Percentiles rank a stretch among this genome's conserved stretches.
phyloP scores from a whole-genome alignment of 2,113 vertebrate genomes.

The Macrotis lagotis region DNA sequence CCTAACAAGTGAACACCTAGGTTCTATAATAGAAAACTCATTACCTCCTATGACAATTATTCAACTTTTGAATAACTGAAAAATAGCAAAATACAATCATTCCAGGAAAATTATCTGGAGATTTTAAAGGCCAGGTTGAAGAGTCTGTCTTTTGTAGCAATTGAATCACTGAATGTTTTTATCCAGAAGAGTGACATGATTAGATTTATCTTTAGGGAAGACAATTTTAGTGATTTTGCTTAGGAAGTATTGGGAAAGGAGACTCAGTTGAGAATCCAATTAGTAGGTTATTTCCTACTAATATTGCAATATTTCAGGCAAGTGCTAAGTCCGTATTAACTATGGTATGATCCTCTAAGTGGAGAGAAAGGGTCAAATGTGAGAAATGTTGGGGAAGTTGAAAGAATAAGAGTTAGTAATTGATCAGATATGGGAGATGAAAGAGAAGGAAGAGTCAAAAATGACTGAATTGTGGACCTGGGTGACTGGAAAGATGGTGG shows the following conservation, averaged over 20 bases:
- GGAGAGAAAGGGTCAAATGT: neutral
- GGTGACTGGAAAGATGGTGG: neutral
- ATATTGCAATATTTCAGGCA: neutral
- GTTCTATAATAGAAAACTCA: neutral
- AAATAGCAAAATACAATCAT: neutral
- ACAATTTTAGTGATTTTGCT: too few relatives aligned
- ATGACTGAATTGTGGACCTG: neutral
- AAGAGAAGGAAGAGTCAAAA: neutral
- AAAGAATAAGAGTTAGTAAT: neutral
- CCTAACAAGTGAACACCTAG: neutral
- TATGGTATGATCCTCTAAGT: neutral
- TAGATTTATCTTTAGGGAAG: too few relatives aligned
- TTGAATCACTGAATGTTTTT: neutral
- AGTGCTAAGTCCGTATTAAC: neutral
- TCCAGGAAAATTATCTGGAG: neutral
- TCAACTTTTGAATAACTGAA: neutral
- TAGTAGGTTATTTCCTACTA: too few relatives aligned
- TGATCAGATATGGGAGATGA: neutral
- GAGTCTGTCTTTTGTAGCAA: neutral
- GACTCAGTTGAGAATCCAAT: neutral
- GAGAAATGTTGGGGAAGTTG: neutral
- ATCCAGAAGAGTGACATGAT: neutral
- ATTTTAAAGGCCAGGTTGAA: neutral
- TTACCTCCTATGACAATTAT: neutral
- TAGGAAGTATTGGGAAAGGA: too few relatives aligned